Conservation (phyloP, 2,797 vertebrate genomes). For the Neosilurus mollespiculum region DNA sequence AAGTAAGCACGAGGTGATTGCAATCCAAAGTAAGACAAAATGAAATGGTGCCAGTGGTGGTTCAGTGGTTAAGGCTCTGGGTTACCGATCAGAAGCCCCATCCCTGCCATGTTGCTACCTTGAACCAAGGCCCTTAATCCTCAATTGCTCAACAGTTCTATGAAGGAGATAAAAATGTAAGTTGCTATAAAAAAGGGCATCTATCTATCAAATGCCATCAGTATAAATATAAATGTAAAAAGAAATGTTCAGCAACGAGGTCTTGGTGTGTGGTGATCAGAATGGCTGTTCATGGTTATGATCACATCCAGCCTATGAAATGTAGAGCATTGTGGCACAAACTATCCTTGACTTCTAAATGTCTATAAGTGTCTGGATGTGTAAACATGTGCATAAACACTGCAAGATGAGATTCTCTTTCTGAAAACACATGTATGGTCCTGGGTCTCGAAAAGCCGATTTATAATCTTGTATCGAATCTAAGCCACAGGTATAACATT, state of each 20-base stretch:
- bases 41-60: constrained; percentile 25
- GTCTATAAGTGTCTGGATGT: neutral
- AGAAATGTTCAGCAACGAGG: constrained; percentile 44
- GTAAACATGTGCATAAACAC: neutral
- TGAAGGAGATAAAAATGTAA: too few relatives aligned
- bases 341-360: constrained; percentile 42
- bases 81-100: too few relatives aligned
- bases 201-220: too few relatives aligned
- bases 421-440: neutral
- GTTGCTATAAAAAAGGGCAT: too few relatives aligned
- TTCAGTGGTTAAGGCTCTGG: too few relatives aligned
- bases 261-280: constrained; percentile 31
- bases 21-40: constrained; percentile 38
- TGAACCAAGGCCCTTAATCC: too few relatives aligned
- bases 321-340: constrained; percentile 55
- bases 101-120: too few relatives aligned
- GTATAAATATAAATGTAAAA: constrained; percentile 18
- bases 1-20: constrained; percentile 28
- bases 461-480: too few relatives aligned
- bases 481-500: too few relatives aligned
- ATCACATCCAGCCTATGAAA: constrained; percentile 40
- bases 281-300: constrained; percentile 16
- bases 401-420: neutral
- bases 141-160: too few relatives aligned
- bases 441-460: neutral